A percentile compares a stretch with the other conserved stretches of the same genome.
These are phyloP conservation scores for Keiferia lycopersicella DNA, from an alignment of 2,888 invertebrate species.

Conservation along the genomic window DNA sequence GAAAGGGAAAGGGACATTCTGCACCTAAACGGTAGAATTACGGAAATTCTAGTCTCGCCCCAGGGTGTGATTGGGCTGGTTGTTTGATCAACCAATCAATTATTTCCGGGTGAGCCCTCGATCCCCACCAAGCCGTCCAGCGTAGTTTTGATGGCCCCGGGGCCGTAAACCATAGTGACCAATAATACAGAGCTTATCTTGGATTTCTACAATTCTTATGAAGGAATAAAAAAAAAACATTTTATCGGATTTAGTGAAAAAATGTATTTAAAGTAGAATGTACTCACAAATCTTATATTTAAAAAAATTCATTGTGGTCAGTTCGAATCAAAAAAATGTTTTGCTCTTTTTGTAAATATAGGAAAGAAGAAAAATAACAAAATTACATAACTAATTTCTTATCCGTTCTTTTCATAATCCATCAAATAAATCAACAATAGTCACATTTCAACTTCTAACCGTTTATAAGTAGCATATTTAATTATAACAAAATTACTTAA, in stretches of 20 bases:
- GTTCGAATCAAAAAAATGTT: neutral
- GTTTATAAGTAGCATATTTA: constrained; percentile 47
- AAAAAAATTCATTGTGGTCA: neutral
- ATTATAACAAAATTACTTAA: constrained; percentile 41
- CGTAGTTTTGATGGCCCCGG: no score
- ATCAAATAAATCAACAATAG: constrained; percentile 52
- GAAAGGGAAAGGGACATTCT: no score
- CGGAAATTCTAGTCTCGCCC: no score
- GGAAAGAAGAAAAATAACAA: constrained; percentile 30
- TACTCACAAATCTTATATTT: neutral
- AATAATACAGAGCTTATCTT: no score
- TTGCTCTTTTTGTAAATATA: constrained; percentile 11
- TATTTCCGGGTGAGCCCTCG: no score
- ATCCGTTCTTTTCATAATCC: constrained; percentile 22
- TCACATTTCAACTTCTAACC: constrained; percentile 59
- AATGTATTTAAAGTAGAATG: neutral
- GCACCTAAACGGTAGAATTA: no score
- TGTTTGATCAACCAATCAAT: no score
- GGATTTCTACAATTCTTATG: no score
- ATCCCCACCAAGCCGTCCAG: no score
- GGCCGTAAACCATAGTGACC: no score
- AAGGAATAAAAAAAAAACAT: neutral
- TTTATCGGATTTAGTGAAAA: constrained; percentile 9
- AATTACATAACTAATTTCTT: constrained; percentile 13
- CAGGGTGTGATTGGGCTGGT: no score